phyloP scores from a whole-genome alignment of 2,888 invertebrate genomes.

The Microplitis deprimator region DNA sequence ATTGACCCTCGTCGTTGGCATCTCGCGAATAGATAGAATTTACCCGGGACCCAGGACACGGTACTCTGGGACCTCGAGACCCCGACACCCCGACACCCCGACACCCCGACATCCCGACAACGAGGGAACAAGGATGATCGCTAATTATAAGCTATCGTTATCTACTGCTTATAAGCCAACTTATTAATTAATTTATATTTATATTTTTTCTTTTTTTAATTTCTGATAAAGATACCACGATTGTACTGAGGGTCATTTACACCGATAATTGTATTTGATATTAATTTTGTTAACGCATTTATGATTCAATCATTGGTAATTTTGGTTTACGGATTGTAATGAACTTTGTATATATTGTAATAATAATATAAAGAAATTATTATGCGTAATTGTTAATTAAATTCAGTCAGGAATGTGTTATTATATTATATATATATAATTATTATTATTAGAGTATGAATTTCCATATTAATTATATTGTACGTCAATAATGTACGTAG shows the following conservation, averaged over 20 bases:
- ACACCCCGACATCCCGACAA: not conserved
- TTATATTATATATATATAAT: not conserved
- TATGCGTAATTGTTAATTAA: not conserved
- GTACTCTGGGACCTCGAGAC: constrained; percentile 15
- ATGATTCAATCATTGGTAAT: not conserved
- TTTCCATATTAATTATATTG: not conserved
- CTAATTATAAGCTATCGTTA: constrained; percentile 31
- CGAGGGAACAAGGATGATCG: constrained; percentile 28
- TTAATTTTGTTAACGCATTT: not conserved
- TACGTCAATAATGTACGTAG: not conserved
- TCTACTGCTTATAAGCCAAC: constrained; percentile 28
- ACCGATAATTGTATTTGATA: not conserved
- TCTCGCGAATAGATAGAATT: not conserved
- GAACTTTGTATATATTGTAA: too few relatives aligned
- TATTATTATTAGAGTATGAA: not conserved
- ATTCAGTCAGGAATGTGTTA: not conserved
- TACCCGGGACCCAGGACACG: not conserved
- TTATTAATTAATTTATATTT: constrained; percentile 22
- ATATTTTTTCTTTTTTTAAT: not conserved
- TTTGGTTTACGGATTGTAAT: too few relatives aligned
- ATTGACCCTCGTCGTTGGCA: constrained; percentile 28
- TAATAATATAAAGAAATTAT: not conserved
- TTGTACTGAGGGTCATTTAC: not conserved
- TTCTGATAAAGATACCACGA: not conserved
- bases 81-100: not conserved